Evolutionary conservation across 2,113 vertebrate genomes (phyloP).

Genomic region (Pyrgilauda ruficollis): DNA sequence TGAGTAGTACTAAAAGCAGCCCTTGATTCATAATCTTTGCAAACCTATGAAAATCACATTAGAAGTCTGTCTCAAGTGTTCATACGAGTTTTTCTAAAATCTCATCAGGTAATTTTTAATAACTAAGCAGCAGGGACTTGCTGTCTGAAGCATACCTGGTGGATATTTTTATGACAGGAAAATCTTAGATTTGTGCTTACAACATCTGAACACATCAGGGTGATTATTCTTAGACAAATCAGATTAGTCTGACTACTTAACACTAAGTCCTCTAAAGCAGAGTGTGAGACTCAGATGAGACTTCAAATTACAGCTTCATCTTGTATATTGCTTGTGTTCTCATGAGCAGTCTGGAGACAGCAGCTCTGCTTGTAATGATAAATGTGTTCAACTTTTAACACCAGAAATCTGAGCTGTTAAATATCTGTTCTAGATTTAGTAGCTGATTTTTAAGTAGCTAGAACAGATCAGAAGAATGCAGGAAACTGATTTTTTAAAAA

Average conservation of each 20-base stretch:
- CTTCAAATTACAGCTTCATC: neutral
- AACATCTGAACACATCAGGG: neutral
- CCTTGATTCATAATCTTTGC: neutral
- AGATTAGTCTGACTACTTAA: neutral
- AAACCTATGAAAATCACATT: neutral
- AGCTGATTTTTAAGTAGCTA: neutral
- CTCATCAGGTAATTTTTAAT: neutral
- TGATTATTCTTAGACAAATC: neutral
- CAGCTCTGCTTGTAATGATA: neutral
- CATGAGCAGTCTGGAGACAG: neutral
- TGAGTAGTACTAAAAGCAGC: constrained; percentile 15
- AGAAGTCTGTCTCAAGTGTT: neutral
- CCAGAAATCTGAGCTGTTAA: neutral
- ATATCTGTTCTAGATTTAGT: neutral
- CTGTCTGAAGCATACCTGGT: neutral
- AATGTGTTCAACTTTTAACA: neutral
- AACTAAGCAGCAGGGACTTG: neutral
- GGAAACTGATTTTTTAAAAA: neutral
- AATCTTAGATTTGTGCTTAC: neutral
- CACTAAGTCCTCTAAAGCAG: neutral
- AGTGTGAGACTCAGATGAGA: neutral
- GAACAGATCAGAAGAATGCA: neutral
- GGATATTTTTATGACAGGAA: neutral
- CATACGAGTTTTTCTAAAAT: neutral
- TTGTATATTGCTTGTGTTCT: neutral